Evolutionary conservation across 2,888 invertebrate species (phyloP).

Genomic region (Oscheius sp.): DNA sequence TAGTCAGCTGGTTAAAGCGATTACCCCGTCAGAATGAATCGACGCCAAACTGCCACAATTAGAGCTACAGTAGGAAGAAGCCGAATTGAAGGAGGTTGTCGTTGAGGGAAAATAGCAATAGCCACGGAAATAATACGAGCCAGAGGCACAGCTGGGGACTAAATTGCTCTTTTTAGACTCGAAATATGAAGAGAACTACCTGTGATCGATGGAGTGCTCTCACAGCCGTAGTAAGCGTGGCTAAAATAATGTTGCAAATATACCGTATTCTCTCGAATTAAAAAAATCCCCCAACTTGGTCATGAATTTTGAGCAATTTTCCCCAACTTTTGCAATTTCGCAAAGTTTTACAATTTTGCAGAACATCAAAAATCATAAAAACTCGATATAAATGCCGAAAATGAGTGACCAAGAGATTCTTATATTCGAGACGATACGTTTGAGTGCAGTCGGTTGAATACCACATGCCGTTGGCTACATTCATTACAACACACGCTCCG

Average conservation of each 20-base stretch:
- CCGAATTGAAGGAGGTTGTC: not conserved
- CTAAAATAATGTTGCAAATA: too few species aligned
- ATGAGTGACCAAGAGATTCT: too few species aligned
- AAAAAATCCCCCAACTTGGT: too few species aligned
- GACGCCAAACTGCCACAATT: not conserved
- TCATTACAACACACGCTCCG: not conserved
- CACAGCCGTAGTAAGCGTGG: not conserved
- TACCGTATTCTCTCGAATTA: too few species aligned
- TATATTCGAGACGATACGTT: too few species aligned
- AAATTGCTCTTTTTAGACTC: not conserved
- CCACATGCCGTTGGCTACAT: not conserved
- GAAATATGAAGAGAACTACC: not conserved
- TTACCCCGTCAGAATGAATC: constrained; percentile 1
- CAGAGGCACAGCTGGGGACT: not conserved
- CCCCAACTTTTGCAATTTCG: too few species aligned
- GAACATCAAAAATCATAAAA: too few species aligned
- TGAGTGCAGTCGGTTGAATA: not conserved
- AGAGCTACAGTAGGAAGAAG: not conserved
- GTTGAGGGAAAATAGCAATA: not conserved
- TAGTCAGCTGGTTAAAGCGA: not conserved
- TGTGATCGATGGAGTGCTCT: not conserved
- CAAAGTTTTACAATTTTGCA: too few species aligned
- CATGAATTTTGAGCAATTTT: too few species aligned
- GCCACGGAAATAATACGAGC: constrained; percentile 10
- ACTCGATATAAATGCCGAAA: too few species aligned